Base-by-base conservation (phyloP, 2,797 vertebrate genomes). In the Aeoliscus strigatus region DNA sequence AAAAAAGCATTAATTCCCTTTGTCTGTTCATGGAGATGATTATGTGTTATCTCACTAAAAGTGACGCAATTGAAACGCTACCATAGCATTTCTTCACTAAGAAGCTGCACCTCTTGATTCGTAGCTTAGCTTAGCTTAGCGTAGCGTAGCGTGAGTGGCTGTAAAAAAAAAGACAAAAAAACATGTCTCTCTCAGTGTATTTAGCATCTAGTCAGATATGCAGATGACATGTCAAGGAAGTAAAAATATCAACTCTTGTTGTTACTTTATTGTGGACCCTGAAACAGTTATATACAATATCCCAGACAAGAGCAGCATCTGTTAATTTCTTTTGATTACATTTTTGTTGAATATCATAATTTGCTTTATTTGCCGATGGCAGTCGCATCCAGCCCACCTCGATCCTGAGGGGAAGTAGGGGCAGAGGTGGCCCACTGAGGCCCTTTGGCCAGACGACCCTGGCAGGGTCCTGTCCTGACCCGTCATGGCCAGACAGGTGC, bases 401-500 rank as follows among this genome's bases (percentile, higher is more conserved):
- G 67, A 88, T 88, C 78, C 79, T 90, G 63, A 77, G 86, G 64
- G 86, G 86, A 47, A 84, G 83, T 73, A 81, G 84, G 51, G 85
- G 84, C 37, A 70, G 81, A 61, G 82, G 73, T 33, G 89, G 81
- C 56, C 77, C 80, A 4, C 81, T 90, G 70, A 88, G 82, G 80
- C 86, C 91, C 70, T 87, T 89, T 66, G 83, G 78, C 63, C 86
- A 87, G 64, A 87, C 83, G 46, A 70, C 42, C 47, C 83, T 88
- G 3, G 75, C 88, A 70, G 89, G 89, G 65, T 90, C 86, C 21
- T 88, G 83, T 13, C 87, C 86, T n/a, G 82, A 86, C 84, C 89
- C 90, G 27, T 88, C 87, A n/a, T 82, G 80, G 59, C 83, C 79
- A 76, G 90, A 91, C 86, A 93, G 91, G 92, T 92, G 88, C 89